Conservation (phyloP, 2,113 vertebrate genomes). For the Erythrocebus patas region DNA sequence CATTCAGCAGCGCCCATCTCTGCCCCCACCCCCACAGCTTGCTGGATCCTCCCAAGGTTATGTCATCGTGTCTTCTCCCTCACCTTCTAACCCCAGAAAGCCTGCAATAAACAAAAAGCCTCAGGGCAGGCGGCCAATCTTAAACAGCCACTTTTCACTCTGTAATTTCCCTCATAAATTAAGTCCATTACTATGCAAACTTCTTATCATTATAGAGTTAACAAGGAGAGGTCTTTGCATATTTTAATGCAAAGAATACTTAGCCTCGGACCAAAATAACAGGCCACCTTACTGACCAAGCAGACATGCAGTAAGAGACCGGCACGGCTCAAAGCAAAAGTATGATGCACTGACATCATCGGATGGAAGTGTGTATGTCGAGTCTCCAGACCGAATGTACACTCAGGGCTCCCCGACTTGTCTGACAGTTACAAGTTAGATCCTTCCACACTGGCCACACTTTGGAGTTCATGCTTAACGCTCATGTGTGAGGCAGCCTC, state of each 20-base stretch:
- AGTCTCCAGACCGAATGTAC: background rate
- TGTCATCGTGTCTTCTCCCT: background rate
- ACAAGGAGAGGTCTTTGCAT: background rate
- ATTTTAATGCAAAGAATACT: slow-evolving; percentile 18
- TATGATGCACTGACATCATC: background rate
- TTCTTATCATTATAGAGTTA: background rate
- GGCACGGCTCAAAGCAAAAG: background rate
- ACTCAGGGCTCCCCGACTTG: too few relatives aligned
- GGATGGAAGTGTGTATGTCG: background rate
- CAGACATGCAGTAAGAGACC: background rate
- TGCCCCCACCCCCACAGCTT: background rate
- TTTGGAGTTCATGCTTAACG: background rate
- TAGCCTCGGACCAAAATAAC: background rate
- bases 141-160: background rate
- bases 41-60: background rate
- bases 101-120: background rate
- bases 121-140: background rate
- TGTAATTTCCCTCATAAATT: background rate
- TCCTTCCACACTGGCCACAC: background rate
- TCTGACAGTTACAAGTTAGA: background rate
- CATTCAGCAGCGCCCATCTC: background rate
- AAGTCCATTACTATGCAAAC: background rate
- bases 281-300: background rate
- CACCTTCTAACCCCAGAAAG: background rate
- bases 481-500: background rate